These are phyloP conservation scores for Picus viridis DNA, from an alignment of 2,797 vertebrate genomes.

Conservation along the genomic window DNA sequence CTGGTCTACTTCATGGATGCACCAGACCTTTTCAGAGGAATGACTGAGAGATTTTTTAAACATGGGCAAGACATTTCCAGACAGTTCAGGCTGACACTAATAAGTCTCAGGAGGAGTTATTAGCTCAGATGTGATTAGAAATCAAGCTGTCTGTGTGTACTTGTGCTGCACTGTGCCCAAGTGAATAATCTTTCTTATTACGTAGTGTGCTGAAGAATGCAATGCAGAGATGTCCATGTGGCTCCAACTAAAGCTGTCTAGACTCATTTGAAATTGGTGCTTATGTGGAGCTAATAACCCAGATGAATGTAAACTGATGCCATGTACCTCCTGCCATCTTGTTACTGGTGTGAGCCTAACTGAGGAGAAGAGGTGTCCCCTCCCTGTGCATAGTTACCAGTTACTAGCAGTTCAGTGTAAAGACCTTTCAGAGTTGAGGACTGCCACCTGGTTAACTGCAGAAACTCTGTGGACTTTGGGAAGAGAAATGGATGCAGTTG, in stretches of 20 bases:
- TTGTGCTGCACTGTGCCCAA: background rate
- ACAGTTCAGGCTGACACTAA: slow-evolving; percentile 40
- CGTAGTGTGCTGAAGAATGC: background rate
- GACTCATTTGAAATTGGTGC: background rate
- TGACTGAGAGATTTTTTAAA: background rate
- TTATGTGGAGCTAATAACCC: background rate
- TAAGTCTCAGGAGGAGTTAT: slow-evolving; percentile 61
- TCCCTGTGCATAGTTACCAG: background rate
- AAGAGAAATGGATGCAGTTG: background rate
- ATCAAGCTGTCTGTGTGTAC: slow-evolving; percentile 20
- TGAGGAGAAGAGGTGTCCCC: background rate
- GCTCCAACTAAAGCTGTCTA: background rate
- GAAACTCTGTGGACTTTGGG: background rate
- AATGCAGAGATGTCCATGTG: background rate
- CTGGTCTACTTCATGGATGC: background rate
- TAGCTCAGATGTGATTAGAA: slow-evolving; percentile 68
- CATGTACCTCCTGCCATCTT: background rate
- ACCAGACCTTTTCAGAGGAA: slow-evolving; percentile 16
- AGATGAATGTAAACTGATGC: background rate
- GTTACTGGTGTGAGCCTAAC: background rate
- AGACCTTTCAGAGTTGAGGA: background rate
- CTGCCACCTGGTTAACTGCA: background rate
- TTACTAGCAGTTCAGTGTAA: background rate
- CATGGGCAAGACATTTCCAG: background rate
- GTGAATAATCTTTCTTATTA: slow-evolving; percentile 40